A percentile compares a stretch with the other conserved stretches of the same genome.
Evolutionary conservation across 2,113 vertebrate genomes (phyloP).

Genomic region (Motacilla tschutschensis): DNA sequence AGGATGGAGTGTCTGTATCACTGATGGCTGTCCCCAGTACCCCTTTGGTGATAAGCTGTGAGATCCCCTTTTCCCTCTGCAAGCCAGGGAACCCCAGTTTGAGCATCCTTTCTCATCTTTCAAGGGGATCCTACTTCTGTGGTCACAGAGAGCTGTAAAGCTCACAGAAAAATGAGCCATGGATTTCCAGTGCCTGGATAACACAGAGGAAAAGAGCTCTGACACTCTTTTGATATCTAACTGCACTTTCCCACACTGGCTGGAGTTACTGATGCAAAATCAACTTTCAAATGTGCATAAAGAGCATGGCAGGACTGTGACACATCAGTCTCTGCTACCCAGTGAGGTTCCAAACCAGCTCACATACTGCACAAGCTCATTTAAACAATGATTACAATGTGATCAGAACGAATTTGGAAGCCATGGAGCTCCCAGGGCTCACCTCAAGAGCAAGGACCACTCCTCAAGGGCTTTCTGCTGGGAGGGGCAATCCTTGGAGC

Average conservation of each 20-base stretch:
- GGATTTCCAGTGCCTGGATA: not conserved
- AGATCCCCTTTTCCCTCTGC: not conserved
- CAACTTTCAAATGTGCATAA: not conserved
- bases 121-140: not conserved
- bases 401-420: not conserved
- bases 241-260: not conserved
- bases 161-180: not conserved
- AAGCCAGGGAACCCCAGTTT: not conserved
- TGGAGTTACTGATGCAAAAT: not conserved
- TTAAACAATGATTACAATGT: not conserved
- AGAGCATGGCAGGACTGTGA: not conserved
- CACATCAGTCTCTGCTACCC: not conserved
- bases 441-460: not conserved
- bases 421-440: not conserved
- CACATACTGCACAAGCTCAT: not conserved
- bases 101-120: not conserved
- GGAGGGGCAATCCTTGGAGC: accelerated
- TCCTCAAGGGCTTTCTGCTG: not conserved
- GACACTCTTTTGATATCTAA: not conserved
- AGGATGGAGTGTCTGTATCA: not conserved
- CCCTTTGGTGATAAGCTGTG: not conserved
- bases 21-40: not conserved
- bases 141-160: not conserved
- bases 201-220: not conserved
- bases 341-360: not conserved